phyloP scores from a whole-genome alignment of 2,888 invertebrate species.

The Brachypterus glaber region DNA sequence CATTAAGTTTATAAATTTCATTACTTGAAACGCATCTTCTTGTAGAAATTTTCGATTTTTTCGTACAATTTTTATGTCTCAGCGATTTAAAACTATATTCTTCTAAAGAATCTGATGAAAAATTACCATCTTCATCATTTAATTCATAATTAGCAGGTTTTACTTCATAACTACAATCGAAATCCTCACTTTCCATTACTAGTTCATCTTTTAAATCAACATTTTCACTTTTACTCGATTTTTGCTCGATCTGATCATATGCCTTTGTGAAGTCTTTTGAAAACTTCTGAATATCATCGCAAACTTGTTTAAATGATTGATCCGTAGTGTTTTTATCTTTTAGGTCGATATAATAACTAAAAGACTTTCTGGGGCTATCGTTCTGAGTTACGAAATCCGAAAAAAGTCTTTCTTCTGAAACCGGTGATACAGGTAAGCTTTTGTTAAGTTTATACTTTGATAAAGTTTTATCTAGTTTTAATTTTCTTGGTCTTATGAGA shows the following conservation, averaged over 20 bases:
- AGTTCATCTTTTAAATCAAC: background rate
- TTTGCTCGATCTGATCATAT: slow-evolving; percentile 34
- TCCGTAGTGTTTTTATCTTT: slow-evolving; percentile 41
- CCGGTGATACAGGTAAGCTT: slow-evolving; percentile 73
- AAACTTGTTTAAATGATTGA: slow-evolving; percentile 35
- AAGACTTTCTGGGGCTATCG: slow-evolving; percentile 43
- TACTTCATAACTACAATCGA: background rate
- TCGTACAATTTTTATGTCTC: slow-evolving; percentile 8
- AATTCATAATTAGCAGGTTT: slow-evolving; percentile 14
- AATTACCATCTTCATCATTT: slow-evolving; percentile 55
- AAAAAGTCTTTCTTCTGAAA: slow-evolving; percentile 57
- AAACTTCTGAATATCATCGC: slow-evolving; percentile 39
- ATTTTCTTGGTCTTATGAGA: slow-evolving; percentile 34
- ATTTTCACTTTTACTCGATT: slow-evolving; percentile 18
- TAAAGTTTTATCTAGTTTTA: slow-evolving; percentile 36
- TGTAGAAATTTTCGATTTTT: slow-evolving; percentile 42
- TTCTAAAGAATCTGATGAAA: slow-evolving; percentile 72
- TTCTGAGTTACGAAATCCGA: slow-evolving; percentile 32
- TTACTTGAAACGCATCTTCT: slow-evolving; percentile 68
- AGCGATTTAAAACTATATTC: slow-evolving; percentile 48
- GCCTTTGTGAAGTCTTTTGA: slow-evolving; percentile 34
- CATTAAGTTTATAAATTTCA: slow-evolving; percentile 51
- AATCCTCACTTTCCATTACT: background rate
- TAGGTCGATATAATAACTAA: slow-evolving; percentile 57
- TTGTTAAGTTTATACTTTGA: slow-evolving; percentile 46